These are phyloP conservation scores for Ditylenchus weischeri DNA, from an alignment of 2,888 invertebrate genomes.

Conservation along the genomic window DNA sequence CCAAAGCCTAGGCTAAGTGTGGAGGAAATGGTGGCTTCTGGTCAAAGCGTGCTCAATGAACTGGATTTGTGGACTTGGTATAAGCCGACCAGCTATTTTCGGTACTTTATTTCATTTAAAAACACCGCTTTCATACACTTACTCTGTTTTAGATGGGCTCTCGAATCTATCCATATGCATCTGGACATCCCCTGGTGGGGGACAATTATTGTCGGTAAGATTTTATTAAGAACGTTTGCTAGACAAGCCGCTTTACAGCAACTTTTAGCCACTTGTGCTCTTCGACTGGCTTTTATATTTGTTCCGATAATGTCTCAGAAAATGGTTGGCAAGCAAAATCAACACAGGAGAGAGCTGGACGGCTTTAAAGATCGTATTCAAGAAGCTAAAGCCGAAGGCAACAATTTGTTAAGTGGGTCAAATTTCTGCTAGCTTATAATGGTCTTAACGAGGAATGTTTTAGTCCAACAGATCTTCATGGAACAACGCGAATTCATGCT, in stretches of 20 bases:
- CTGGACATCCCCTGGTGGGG: conserved; percentile 89
- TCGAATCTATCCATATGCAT: conserved; percentile 80
- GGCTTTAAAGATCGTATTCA: conserved; percentile 78
- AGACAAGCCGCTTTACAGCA: too few relatives aligned
- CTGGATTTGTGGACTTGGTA: conserved; percentile 63
- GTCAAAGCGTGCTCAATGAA: conserved; percentile 49
- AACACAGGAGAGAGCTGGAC: conserved; percentile 81
- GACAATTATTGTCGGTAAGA: conserved; percentile 72
- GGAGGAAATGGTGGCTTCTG: conserved; percentile 22
- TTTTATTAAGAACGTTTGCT: conserved; percentile 17
- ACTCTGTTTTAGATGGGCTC: conserved; percentile 56
- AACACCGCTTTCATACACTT: not conserved
- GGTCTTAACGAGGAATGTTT: conserved; percentile 16
- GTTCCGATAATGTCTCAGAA: conserved; percentile 76
- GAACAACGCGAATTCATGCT: conserved; percentile 50
- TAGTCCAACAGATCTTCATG: conserved; percentile 48
- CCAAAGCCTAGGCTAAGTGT: conserved; percentile 15
- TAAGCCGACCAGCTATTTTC: conserved; percentile 77
- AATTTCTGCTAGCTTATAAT: not conserved
- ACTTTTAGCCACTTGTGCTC: conserved; percentile 71
- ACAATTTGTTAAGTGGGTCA: conserved; percentile 44
- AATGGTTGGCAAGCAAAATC: conserved; percentile 72
- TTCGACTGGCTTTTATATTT: conserved; percentile 78
- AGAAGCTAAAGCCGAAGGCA: conserved; percentile 69
- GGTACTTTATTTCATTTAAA: conserved; percentile 61